These are phyloP conservation scores for Callaeas wilsoni DNA, from an alignment of 2,113 vertebrate genomes.

Conservation along the genomic window DNA sequence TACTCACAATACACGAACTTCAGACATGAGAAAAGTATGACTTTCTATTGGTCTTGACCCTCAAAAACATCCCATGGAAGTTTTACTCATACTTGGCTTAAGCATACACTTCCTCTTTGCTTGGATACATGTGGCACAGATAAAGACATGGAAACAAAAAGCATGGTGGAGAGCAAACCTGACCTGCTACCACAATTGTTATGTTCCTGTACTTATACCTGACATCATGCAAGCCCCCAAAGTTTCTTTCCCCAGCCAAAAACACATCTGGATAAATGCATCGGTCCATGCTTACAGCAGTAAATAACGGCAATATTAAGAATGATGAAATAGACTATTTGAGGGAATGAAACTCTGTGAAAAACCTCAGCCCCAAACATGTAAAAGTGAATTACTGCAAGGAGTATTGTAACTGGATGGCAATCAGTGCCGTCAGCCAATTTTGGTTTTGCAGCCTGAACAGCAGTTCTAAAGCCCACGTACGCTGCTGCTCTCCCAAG, in stretches of 20 bases:
- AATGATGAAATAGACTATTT: not conserved
- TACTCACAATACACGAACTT: not conserved
- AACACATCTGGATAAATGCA: not conserved
- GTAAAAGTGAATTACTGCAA: not conserved
- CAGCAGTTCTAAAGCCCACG: fast-evolving
- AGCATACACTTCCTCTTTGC: not conserved
- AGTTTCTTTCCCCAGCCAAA: not conserved
- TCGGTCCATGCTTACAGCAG: not conserved
- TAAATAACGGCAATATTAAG: not conserved
- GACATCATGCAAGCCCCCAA: fast-evolving
- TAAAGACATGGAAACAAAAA: not conserved
- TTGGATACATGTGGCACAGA: not conserved
- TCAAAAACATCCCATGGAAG: not conserved
- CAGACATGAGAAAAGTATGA: not conserved
- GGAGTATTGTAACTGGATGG: not conserved
- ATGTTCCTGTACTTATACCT: not conserved
- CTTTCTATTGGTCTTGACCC: not conserved
- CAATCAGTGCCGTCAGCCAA: fast-evolving
- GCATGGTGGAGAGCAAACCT: fast-evolving
- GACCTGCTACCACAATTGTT: not conserved
- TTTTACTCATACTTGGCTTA: not conserved
- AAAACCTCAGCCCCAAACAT: not conserved
- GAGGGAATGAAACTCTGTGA: fast-evolving
- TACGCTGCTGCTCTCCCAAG: fast-evolving
- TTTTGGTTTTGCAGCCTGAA: not conserved